Evolutionary conservation across 2,113 vertebrate genomes (phyloP).

Genomic region (Lamprotornis superbus): DNA sequence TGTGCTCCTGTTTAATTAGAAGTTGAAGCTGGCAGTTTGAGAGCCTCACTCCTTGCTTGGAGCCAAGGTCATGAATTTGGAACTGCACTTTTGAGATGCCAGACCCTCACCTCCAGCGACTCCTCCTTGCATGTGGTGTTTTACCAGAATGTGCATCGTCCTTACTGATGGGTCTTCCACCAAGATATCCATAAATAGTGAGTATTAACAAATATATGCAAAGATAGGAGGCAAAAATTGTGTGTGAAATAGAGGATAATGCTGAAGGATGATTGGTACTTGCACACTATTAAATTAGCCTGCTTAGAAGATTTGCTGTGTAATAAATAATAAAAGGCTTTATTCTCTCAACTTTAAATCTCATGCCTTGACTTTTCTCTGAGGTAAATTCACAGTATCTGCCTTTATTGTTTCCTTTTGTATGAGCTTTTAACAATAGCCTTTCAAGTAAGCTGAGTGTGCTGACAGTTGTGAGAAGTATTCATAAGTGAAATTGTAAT

Average conservation of each 20-base stretch:
- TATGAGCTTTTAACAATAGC: background rate
- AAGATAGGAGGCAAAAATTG: background rate
- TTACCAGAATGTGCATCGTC: background rate
- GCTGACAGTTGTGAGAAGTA: background rate
- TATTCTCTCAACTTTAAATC: background rate
- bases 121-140: background rate
- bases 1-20: background rate
- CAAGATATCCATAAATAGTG: background rate
- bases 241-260: background rate
- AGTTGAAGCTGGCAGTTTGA: background rate
- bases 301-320: background rate
- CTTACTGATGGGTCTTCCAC: background rate
- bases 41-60: background rate
- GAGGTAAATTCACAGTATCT: background rate
- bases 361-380: background rate
- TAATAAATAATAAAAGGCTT: background rate
- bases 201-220: background rate
- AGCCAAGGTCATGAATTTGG: background rate
- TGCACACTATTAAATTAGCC: background rate
- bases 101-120: background rate
- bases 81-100: background rate
- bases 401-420: background rate
- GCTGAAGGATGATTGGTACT: background rate
- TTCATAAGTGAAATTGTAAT: background rate
- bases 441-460: background rate